Evolutionary conservation across 2,113 vertebrate species (phyloP).

Genomic region (Gopherus flavomarginatus): DNA sequence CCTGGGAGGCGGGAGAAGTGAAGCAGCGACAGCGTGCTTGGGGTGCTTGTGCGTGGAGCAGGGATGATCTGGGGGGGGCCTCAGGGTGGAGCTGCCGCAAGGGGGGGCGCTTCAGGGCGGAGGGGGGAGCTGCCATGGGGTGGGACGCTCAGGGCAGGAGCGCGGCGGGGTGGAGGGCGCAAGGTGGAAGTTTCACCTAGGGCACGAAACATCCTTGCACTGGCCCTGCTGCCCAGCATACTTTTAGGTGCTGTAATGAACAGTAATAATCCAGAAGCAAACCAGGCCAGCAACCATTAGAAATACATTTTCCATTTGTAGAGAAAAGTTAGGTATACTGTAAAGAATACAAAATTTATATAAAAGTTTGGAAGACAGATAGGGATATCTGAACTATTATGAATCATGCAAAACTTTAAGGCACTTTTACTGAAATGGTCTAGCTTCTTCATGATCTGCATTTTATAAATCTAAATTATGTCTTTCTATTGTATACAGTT

Average conservation of each 20-base stretch:
- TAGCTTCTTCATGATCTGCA: constrained; percentile 26
- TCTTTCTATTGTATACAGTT: constrained; percentile 58
- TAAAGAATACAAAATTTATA: neutral
- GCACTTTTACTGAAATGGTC: neutral
- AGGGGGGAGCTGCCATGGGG: no score
- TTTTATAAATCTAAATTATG: constrained; percentile 48
- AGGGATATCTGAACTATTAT: no score
- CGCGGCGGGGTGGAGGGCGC: no score
- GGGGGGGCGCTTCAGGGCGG: no score
- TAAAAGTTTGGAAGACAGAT: neutral
- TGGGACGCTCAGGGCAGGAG: no score
- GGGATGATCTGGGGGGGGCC: no score
- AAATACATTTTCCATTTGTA: neutral
- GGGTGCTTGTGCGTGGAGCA: no score
- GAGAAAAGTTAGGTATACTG: neutral
- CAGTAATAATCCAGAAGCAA: neutral
- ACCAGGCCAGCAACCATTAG: neutral
- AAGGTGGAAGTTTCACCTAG: no score
- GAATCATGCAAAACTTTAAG: constrained; percentile 40
- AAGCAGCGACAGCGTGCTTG: no score
- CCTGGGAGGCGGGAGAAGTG: no score
- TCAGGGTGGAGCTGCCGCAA: no score
- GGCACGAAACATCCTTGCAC: no score
- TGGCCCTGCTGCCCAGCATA: rapidly evolving
- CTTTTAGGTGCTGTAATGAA: neutral